Conservation (phyloP, 92 coral and sea anemone species). For the Zoanthus gigantus region DNA sequence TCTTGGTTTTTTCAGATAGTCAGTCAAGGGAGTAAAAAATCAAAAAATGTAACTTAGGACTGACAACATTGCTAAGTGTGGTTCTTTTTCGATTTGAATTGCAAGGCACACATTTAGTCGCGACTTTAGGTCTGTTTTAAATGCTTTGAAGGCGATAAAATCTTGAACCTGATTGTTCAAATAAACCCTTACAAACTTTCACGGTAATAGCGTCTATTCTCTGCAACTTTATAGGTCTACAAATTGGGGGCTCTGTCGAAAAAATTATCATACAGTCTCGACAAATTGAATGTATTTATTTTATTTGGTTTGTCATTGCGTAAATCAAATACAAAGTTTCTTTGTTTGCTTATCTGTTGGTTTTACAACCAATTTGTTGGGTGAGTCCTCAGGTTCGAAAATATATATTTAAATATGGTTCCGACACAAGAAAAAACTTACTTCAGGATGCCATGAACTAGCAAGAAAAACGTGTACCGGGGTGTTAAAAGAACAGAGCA, state of each 20-base stretch:
- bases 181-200: constrained; percentile 37
- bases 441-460: neutral
- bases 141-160: neutral
- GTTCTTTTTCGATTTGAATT: neutral
- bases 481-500: constrained; percentile 25
- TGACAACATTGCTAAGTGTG: neutral
- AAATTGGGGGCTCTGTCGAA: neutral
- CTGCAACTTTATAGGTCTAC: constrained; percentile 35
- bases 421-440: neutral
- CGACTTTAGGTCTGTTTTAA: constrained; percentile 17
- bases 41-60: neutral
- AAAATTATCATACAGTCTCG: constrained; percentile 51
- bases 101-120: constrained; percentile 32
- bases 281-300: constrained; percentile 10
- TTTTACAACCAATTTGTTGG: neutral
- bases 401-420: neutral
- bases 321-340: neutral
- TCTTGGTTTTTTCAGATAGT: neutral
- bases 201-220: constrained; percentile 11
- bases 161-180: constrained; percentile 17
- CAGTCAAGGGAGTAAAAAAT: neutral
- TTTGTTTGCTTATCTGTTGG: neutral
- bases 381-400: neutral
- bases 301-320: neutral
- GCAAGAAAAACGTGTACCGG: neutral